Evolutionary conservation across 2,888 invertebrate species (phyloP).

Genomic region (Latrodectus hesperus): DNA sequence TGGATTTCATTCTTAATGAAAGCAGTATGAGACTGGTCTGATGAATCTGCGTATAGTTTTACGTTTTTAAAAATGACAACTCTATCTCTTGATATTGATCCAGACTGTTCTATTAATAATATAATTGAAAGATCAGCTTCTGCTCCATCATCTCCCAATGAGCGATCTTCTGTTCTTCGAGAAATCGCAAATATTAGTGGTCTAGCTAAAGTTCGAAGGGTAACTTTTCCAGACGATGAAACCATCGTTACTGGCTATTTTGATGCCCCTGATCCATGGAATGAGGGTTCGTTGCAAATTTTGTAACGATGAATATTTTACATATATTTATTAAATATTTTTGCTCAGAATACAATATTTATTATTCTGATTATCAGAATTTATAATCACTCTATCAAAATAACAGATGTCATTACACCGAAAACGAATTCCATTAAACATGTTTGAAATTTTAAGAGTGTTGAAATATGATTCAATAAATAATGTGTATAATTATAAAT

Average conservation of each 20-base stretch:
- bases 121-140: constrained; percentile 65
- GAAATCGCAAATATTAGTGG: constrained; percentile 33
- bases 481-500: no score
- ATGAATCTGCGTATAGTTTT: background rate
- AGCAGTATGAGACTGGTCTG: no score
- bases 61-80: constrained; percentile 42
- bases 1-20: no score
- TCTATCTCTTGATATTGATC: constrained; percentile 42
- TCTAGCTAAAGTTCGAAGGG: constrained; percentile 76
- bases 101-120: constrained; percentile 42
- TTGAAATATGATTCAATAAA: no score
- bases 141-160: constrained; percentile 68
- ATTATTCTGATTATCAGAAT: no score
- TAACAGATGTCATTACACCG: no score
- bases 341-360: background rate
- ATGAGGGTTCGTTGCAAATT: constrained; percentile 48
- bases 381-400: no score
- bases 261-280: constrained; percentile 90
- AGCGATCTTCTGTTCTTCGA: constrained; percentile 55
- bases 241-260: constrained; percentile 85
- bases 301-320: no score
- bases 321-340: background rate
- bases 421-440: no score
- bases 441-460: no score
- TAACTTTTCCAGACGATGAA: constrained; percentile 84